phyloP scores from a whole-genome alignment of 1,140 invertebrate genomes.

The Mamestra configurata region DNA sequence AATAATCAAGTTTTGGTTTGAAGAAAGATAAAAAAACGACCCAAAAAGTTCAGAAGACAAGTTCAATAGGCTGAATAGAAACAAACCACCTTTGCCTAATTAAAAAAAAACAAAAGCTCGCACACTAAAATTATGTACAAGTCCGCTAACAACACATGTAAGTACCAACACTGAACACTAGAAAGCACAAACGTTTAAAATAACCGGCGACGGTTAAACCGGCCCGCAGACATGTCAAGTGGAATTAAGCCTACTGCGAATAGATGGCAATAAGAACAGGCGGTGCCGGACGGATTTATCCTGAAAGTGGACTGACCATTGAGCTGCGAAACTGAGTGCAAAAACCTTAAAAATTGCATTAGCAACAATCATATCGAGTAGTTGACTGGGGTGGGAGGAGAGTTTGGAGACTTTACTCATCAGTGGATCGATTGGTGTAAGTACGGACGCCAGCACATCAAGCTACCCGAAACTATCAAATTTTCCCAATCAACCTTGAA shows the following conservation, averaged over 20 bases:
- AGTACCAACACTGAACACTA: not conserved
- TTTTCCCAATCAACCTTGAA: too few relatives aligned
- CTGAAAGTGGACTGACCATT: slow-evolving; percentile 51
- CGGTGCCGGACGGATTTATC: slow-evolving; percentile 60
- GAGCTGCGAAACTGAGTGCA: not conserved
- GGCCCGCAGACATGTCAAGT: slow-evolving; percentile 62
- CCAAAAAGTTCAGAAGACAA: not conserved
- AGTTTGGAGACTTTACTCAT: too few relatives aligned
- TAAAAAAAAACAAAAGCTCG: not conserved
- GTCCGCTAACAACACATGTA: not conserved
- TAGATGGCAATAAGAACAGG: slow-evolving; percentile 65
- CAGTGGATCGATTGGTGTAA: too few relatives aligned
- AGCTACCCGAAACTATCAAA: too few relatives aligned
- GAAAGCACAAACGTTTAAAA: slow-evolving; percentile 29
- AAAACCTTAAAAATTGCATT: too few relatives aligned
- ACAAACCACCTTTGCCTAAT: not conserved
- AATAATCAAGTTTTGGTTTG: too few relatives aligned
- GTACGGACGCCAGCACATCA: too few relatives aligned
- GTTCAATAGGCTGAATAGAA: not conserved
- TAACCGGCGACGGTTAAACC: slow-evolving; percentile 12
- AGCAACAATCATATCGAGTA: too few relatives aligned
- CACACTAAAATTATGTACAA: not conserved
- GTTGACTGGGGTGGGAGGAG: too few relatives aligned
- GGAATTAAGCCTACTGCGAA: slow-evolving; percentile 60
- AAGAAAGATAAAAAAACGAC: too few relatives aligned